Base-by-base conservation (phyloP, 1,140 invertebrate species). In the Macrobrachium rosenbergii region DNA sequence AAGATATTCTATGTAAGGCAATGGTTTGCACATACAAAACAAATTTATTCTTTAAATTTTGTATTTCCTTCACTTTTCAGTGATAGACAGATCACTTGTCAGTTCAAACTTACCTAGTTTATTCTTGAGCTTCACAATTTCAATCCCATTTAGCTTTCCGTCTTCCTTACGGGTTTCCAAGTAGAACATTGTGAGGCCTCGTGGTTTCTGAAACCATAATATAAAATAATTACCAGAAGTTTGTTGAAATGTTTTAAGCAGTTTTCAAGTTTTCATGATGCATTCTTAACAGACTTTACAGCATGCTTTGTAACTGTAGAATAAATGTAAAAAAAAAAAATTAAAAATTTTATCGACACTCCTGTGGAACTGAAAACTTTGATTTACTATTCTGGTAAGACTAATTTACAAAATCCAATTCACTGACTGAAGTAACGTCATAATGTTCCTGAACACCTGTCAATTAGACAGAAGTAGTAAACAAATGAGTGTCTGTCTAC, bases 121-220 rank as follows among this genome's bases (percentile, higher is more conserved):
- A 88, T 94, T 92, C 90, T 94, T 94, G 81, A 94, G 89, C 82
- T 92, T 92, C 64, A 94, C 90, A 64, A 94, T 92, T 87, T 94
- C 92, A 78, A 94, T 93, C 76, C 93, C 92, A 89, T 94, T 94
- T 60, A 94, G 90, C 14, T 90, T 85, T 23, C 92, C 92, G 79
- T 92, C 90, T 28, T 91, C 90, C 45, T 91, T 90, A 58, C 92
- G 89, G 67, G 91, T 91, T 90, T 93, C 92, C 62, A 94, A 45
- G 87, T 92, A 94, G 91, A 94, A 94, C 90, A 94, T 91, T 2
- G 93, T 93, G 21, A 94, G 89, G 11, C 93, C 93, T 82, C 90
- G 91, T 10, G 92, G 93, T 21, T 93, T 93, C 93, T 94, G 89
- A 58, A 82, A 83, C 73, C 28, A 89, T 62, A 60, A 88, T 58